phyloP scores from a whole-genome alignment of 1,140 invertebrate genomes.

The Bombus balteatus region DNA sequence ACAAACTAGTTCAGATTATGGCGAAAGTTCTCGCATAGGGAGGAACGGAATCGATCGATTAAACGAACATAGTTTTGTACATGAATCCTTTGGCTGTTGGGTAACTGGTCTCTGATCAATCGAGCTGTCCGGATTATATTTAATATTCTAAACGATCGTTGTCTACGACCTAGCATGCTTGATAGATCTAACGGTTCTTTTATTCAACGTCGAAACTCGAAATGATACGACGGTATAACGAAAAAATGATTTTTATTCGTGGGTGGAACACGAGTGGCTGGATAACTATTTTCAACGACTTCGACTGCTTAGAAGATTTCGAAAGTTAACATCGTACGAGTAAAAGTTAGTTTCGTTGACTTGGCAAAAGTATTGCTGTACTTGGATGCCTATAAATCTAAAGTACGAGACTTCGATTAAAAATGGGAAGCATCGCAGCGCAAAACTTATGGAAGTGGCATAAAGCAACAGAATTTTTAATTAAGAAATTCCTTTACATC shows the following conservation, averaged over 20 bases:
- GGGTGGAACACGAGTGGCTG: too few relatives aligned
- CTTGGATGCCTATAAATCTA: too few relatives aligned
- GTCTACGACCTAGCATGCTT: neutral
- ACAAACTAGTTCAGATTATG: neutral
- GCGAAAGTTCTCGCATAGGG: neutral
- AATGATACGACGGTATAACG: neutral
- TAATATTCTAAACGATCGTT: slow-evolving; percentile 21
- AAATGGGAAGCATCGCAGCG: too few relatives aligned
- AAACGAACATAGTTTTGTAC: neutral
- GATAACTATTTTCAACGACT: too few relatives aligned
- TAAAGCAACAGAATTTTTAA: too few relatives aligned
- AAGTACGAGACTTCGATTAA: too few relatives aligned
- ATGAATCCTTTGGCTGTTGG: neutral
- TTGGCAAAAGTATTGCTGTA: too few relatives aligned
- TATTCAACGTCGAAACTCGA: neutral
- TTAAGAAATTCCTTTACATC: too few relatives aligned
- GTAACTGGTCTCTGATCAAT: slow-evolving; percentile 21
- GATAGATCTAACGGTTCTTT: neutral
- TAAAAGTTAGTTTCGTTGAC: too few relatives aligned
- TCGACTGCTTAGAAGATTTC: too few relatives aligned
- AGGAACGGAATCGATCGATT: slow-evolving; percentile 6
- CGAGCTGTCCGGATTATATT: slow-evolving; percentile 9
- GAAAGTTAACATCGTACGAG: too few relatives aligned
- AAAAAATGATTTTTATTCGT: neutral
- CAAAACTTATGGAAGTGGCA: too few relatives aligned